Evolutionary conservation across 2,113 vertebrate genomes (phyloP).

Genomic region (Ammodytes dubius): DNA sequence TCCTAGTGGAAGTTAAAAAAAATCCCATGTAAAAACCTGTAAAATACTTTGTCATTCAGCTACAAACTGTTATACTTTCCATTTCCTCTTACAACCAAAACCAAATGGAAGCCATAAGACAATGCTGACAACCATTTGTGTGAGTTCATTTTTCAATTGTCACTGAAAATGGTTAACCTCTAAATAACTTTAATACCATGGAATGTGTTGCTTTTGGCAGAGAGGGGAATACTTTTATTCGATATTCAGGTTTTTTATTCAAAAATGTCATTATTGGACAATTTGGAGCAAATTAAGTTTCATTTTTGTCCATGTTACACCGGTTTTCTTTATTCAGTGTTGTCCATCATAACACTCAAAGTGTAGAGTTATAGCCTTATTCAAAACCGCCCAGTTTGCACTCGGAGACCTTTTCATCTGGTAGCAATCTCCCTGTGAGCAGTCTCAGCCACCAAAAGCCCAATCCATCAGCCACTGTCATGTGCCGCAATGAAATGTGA

Average conservation of each 20-base stretch:
- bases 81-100: constrained; percentile 22
- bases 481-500: constrained; percentile 70
- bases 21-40: not conserved
- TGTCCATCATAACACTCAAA: constrained; percentile 46
- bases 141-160: constrained; percentile 48
- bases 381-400: constrained; percentile 67
- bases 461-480: constrained; percentile 86
- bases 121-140: constrained; percentile 21
- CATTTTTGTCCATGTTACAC: constrained; percentile 29
- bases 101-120: constrained; percentile 11
- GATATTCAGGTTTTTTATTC: not conserved
- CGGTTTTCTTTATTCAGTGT: constrained; percentile 60
- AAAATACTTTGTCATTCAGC: not conserved
- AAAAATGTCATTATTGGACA: constrained; percentile 37
- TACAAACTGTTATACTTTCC: constrained; percentile 34
- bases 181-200: constrained; percentile 41
- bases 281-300: constrained; percentile 45
- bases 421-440: constrained; percentile 83
- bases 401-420: constrained; percentile 85
- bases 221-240: constrained; percentile 13
- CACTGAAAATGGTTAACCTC: constrained; percentile 42
- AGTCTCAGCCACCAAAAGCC: constrained; percentile 81
- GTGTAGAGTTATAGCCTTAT: constrained; percentile 66
- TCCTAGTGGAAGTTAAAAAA: not conserved
- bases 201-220: constrained; percentile 54